Percentiles rank a stretch among this genome's conserved stretches.
phyloP scores from a whole-genome alignment of 2,888 invertebrate genomes.

The Acanthococcus lagerstroemiae region DNA sequence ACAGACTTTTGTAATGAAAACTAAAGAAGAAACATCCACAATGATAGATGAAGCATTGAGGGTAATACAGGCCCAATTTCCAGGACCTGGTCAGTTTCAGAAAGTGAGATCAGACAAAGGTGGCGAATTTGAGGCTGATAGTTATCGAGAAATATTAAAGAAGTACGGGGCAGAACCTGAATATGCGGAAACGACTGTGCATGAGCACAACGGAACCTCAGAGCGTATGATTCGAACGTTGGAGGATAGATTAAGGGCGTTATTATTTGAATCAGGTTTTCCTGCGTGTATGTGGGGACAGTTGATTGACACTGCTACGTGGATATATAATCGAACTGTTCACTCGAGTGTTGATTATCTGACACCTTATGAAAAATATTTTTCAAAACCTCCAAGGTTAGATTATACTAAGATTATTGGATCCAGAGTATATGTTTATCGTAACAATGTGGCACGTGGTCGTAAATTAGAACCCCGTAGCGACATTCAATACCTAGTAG shows the following conservation, averaged over 20 bases:
- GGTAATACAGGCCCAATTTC: neutral
- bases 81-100: too few relatives aligned
- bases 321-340: neutral
- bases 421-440: neutral
- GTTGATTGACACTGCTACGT: neutral
- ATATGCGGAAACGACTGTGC: neutral
- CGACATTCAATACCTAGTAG: neutral
- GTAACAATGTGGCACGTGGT: neutral
- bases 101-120: too few relatives aligned
- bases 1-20: neutral
- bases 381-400: neutral
- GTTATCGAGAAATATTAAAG: neutral
- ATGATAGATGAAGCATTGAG: neutral
- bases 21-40: neutral
- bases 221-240: neutral
- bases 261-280: slow-evolving; percentile 2
- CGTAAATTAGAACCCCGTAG: neutral
- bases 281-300: neutral
- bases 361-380: neutral
- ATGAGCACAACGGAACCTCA: neutral
- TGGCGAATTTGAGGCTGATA: neutral
- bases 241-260: neutral
- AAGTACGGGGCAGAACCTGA: neutral
- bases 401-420: neutral
- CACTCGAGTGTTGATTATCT: neutral